Percentiles rank a stretch among this genome's conserved stretches.
These are phyloP conservation scores for Blennius ocellaris DNA, from an alignment of 2,113 vertebrate species.

Conservation along the genomic window DNA sequence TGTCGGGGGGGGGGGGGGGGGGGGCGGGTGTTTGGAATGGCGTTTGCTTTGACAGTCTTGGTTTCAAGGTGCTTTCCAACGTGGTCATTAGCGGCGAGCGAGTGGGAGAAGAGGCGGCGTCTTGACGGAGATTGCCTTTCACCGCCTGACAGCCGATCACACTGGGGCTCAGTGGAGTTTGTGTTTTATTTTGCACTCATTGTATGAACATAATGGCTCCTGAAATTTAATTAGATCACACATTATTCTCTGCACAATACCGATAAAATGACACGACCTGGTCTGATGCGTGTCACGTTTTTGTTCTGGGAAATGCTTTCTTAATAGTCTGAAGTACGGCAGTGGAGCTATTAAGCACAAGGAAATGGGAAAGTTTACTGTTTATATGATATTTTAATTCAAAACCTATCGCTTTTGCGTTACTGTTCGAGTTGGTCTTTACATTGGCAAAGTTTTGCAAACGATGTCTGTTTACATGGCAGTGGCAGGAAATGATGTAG, in stretches of 20 bases:
- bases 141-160: slow-evolving; percentile 12
- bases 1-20: slow-evolving; percentile 30
- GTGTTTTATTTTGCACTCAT: slow-evolving; percentile 2
- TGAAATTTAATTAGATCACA: background rate
- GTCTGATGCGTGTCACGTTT: background rate
- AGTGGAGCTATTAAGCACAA: background rate
- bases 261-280: background rate
- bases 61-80: slow-evolving; percentile 67
- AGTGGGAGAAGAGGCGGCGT: slow-evolving; percentile 21
- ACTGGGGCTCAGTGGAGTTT: slow-evolving; percentile 19
- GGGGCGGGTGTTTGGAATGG: slow-evolving; percentile 48
- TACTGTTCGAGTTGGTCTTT: no score
- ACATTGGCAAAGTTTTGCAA: no score
- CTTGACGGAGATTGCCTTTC: slow-evolving; percentile 41
- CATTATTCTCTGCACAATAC: background rate
- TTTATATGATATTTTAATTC: background rate
- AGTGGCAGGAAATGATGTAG: no score
- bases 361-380: background rate
- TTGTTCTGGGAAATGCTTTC: background rate
- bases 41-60: slow-evolving; percentile 69
- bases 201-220: slow-evolving; percentile 9
- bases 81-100: slow-evolving; percentile 53
- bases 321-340: background rate
- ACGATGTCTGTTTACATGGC: no score
- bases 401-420: no score